Percentiles rank a stretch among this genome's conserved stretches.
Conservation (phyloP, 2,113 vertebrate species). For the Hypanus sabinus region DNA sequence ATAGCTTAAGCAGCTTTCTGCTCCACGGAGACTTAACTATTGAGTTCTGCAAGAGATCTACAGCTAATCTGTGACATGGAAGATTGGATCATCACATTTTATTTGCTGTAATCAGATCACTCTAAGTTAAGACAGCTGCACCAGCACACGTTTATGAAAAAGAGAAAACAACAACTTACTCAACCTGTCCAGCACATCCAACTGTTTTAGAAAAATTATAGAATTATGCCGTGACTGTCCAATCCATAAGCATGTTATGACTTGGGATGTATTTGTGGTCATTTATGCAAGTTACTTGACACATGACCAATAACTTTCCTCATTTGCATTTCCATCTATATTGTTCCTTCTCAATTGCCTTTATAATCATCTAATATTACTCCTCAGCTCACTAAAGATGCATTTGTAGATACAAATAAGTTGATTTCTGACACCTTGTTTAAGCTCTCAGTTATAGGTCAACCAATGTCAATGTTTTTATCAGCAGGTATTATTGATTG, state of each 20-base stretch:
- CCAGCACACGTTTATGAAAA: neutral
- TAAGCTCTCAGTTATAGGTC: neutral
- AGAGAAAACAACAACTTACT: neutral
- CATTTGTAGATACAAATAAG: neutral
- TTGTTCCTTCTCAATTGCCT: neutral
- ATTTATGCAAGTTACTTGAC: neutral
- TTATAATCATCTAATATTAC: neutral
- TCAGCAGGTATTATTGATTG: neutral
- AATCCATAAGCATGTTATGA: neutral
- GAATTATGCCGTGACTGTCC: neutral
- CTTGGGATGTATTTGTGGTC: neutral
- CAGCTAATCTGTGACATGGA: neutral
- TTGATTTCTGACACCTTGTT: neutral
- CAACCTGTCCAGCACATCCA: neutral
- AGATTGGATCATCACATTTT: neutral
- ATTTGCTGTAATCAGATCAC: neutral
- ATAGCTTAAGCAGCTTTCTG: neutral
- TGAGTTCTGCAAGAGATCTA: neutral
- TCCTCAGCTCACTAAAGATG: neutral
- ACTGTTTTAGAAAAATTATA: neutral
- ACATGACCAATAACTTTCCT: neutral
- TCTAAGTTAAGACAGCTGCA: neutral
- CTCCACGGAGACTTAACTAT: neutral
- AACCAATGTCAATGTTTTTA: neutral
- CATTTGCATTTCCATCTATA: neutral